Percentiles rank a stretch among this genome's conserved stretches.
Conservation (phyloP, 2,113 vertebrate genomes). For the Diglossa brunneiventris region DNA sequence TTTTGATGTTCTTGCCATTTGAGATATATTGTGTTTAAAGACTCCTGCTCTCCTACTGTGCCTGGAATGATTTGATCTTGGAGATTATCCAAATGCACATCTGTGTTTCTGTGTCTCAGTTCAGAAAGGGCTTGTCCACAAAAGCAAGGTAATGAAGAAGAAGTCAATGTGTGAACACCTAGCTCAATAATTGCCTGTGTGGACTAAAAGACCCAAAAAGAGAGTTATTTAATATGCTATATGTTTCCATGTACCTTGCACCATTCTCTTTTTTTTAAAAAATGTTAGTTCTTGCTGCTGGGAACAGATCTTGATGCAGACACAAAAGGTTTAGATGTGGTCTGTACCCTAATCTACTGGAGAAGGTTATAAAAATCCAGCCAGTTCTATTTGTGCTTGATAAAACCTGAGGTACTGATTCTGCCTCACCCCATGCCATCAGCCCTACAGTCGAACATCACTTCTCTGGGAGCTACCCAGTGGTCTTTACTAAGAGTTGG, state of each 20-base stretch:
- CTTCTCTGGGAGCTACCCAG: neutral
- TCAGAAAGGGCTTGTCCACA: neutral
- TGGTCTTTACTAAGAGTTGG: neutral
- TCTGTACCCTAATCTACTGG: neutral
- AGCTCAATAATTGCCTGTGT: neutral
- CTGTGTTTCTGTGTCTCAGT: neutral
- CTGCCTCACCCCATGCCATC: neutral
- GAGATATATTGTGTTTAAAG: neutral
- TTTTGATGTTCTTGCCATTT: neutral
- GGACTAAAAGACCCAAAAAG: neutral
- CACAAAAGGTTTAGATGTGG: neutral
- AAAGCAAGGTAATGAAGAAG: neutral
- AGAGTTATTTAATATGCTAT: neutral
- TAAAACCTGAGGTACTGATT: neutral
- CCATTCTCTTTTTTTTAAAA: neutral
- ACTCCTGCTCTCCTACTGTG: neutral
- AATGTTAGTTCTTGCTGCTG: neutral
- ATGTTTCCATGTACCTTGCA: neutral
- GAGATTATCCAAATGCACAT: neutral
- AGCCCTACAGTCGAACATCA: neutral
- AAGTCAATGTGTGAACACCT: neutral
- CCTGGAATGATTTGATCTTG: neutral
- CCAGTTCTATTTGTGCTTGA: neutral
- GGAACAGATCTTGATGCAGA: neutral
- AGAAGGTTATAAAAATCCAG: neutral